Conservation (phyloP, 2,888 invertebrate genomes). For the Eristalis pertinax region DNA sequence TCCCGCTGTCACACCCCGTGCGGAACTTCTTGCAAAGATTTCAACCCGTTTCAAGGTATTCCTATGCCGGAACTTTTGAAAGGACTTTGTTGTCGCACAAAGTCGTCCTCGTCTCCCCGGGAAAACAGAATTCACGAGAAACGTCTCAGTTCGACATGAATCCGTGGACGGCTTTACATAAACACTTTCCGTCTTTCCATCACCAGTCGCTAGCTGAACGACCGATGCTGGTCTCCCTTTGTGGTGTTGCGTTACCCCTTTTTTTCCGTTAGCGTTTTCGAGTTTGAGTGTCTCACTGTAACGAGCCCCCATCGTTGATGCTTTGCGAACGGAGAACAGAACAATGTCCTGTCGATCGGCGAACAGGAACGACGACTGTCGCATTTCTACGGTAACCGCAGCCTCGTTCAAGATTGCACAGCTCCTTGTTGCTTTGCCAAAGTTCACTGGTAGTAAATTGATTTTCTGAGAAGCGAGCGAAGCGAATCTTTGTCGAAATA, state of each 20-base stretch:
- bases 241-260: slow-evolving; percentile 11
- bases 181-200: slow-evolving; percentile 21
- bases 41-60: slow-evolving; percentile 15
- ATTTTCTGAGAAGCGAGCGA: slow-evolving; percentile 5
- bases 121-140: slow-evolving; percentile 32
- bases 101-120: slow-evolving; percentile 11
- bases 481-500: slow-evolving; percentile 2
- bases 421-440: not conserved
- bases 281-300: slow-evolving; percentile 41
- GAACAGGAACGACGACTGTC: not conserved
- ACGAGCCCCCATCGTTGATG: slow-evolving; percentile 28
- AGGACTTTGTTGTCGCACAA: not conserved
- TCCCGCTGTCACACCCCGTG: not conserved
- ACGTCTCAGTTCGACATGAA: slow-evolving; percentile 2
- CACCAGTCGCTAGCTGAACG: not conserved
- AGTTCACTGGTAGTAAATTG: not conserved
- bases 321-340: too few species aligned
- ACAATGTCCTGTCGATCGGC: not conserved
- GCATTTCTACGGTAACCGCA: slow-evolving; percentile 42
- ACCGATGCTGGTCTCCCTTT: not conserved
- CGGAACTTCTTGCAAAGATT: not conserved
- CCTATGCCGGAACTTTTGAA: slow-evolving; percentile 17
- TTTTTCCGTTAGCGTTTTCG: not conserved
- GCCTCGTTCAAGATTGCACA: not conserved
- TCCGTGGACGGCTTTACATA: slow-evolving; percentile 27